These are phyloP conservation scores for Eumaeus atala DNA, from an alignment of 1,140 invertebrate genomes.

Conservation along the genomic window DNA sequence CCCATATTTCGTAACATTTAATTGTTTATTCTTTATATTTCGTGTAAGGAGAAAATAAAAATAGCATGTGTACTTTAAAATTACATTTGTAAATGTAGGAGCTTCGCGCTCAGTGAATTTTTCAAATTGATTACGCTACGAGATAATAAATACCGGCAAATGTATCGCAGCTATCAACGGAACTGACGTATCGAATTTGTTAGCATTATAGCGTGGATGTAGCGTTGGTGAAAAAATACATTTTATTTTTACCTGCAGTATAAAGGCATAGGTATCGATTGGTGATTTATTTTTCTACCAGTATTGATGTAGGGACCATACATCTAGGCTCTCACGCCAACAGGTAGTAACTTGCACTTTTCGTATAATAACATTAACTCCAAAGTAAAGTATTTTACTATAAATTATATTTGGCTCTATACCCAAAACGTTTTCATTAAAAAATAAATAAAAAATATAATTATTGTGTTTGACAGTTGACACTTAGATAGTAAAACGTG, in stretches of 20 bases:
- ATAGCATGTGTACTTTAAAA: slow-evolving; percentile 12
- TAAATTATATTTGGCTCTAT: too few species aligned
- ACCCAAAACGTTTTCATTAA: too few species aligned
- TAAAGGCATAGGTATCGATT: too few species aligned
- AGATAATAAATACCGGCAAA: slow-evolving; percentile 22
- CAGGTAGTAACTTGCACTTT: too few species aligned
- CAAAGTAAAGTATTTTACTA: too few species aligned
- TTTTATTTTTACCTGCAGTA: background rate
- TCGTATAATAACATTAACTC: too few species aligned
- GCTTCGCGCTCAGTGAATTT: slow-evolving; percentile 22
- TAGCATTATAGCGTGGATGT: slow-evolving; percentile 16
- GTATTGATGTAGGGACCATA: too few species aligned
- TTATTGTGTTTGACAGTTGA: too few species aligned
- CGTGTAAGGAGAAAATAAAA: slow-evolving; percentile 1
- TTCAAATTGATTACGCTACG: slow-evolving; percentile 19
- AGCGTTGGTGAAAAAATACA: background rate
- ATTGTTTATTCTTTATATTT: background rate
- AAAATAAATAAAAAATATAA: too few species aligned
- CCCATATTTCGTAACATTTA: background rate
- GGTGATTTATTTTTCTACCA: too few species aligned
- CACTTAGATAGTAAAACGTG: too few species aligned
- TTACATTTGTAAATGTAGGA: slow-evolving; percentile 6
- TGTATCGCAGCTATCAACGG: slow-evolving; percentile 21
- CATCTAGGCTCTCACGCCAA: too few species aligned
- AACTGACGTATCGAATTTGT: slow-evolving; percentile 24